These are phyloP conservation scores for Phrynocephalus versicolor DNA, from an alignment of 2,113 vertebrate genomes.

Conservation along the genomic window DNA sequence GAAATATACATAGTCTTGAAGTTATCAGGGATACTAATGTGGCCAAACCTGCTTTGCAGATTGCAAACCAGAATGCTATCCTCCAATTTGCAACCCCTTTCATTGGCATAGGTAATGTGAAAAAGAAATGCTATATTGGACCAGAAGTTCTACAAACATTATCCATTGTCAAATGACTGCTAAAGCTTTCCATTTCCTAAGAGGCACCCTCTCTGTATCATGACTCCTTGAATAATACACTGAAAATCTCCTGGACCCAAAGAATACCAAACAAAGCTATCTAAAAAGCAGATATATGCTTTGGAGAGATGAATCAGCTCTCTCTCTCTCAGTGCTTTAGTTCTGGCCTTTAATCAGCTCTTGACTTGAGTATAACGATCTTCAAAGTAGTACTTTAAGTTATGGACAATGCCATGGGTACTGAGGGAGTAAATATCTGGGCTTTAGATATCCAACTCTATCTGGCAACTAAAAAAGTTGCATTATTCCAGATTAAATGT, in stretches of 20 bases:
- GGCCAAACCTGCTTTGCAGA: no score
- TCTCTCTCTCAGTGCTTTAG: slow-evolving; percentile 43
- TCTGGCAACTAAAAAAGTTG: slow-evolving; percentile 57
- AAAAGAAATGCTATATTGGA: no score
- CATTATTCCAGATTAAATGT: slow-evolving; percentile 53
- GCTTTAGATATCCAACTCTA: slow-evolving; percentile 41
- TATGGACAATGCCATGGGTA: slow-evolving; percentile 34
- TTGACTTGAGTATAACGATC: slow-evolving; percentile 44
- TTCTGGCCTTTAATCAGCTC: slow-evolving; percentile 28
- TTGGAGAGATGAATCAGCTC: slow-evolving; percentile 29
- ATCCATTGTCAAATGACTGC: slow-evolving; percentile 52
- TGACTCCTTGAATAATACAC: slow-evolving; percentile 47
- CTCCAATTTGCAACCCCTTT: no score
- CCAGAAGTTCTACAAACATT: no score
- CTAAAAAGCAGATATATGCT: no score
- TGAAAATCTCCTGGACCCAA: slow-evolving; percentile 42
- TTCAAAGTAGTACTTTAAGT: slow-evolving; percentile 41
- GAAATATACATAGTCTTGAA: no score
- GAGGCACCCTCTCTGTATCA: slow-evolving; percentile 45
- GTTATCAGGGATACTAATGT: no score
- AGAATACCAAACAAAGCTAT: background rate
- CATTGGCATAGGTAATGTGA: no score
- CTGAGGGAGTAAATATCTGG: slow-evolving; percentile 48
- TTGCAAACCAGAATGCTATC: no score
- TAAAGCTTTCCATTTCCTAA: slow-evolving; percentile 32